Conservation (phyloP, 2,888 invertebrate species). For the Lasioglossum lativentre region DNA sequence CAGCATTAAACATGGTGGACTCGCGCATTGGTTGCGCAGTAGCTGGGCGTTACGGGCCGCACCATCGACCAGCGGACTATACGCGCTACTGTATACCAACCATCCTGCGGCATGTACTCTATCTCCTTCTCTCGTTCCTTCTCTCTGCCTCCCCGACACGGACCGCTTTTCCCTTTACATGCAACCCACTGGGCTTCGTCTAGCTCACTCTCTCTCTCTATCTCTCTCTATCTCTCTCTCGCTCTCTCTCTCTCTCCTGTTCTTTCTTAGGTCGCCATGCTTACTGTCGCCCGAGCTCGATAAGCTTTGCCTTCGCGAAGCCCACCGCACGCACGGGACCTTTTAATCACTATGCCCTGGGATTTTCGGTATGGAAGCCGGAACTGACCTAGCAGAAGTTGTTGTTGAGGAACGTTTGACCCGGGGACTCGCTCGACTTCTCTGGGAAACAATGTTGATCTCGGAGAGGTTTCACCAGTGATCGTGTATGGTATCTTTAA, state of each 20-base stretch:
- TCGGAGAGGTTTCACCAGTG: background rate
- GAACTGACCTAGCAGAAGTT: background rate
- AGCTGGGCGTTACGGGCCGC: conserved; percentile 75
- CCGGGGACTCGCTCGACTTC: background rate
- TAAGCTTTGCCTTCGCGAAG: background rate
- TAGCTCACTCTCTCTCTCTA: background rate
- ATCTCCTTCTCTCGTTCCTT: conserved; percentile 32
- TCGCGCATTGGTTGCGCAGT: conserved; percentile 78
- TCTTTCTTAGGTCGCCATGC: background rate
- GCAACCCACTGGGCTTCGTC: background rate
- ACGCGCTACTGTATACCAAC: conserved; percentile 73
- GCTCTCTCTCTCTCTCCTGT: background rate
- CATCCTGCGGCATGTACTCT: conserved; percentile 70
- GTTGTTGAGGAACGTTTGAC: background rate
- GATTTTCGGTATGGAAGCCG: background rate
- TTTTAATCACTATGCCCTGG: background rate
- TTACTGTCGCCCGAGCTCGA: background rate
- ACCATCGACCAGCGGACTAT: conserved; percentile 75
- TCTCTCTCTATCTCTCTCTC: background rate
- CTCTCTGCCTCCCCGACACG: background rate
- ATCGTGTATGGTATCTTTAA: too few species aligned
- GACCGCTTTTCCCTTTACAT: background rate
- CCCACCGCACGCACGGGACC: background rate
- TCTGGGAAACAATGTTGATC: background rate
- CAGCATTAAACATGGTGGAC: conserved; percentile 78